Conservation (phyloP, 2,797 vertebrate species). For the Microcaecilia unicolor region DNA sequence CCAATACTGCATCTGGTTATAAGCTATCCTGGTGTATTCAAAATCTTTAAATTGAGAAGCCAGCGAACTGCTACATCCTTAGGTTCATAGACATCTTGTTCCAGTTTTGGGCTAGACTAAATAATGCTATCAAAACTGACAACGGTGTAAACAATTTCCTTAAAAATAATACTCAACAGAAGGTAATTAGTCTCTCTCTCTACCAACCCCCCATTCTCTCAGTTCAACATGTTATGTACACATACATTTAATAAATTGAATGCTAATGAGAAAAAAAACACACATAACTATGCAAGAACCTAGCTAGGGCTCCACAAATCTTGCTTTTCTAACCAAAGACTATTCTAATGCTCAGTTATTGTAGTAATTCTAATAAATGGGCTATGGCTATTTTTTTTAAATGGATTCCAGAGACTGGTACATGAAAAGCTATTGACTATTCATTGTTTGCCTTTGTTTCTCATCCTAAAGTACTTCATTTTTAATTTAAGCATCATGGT, state of each 20-base stretch:
- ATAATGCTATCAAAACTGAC: background rate
- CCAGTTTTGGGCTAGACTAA: background rate
- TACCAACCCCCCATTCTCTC: too few relatives aligned
- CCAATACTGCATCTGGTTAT: background rate
- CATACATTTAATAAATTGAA: background rate
- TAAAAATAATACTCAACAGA: background rate
- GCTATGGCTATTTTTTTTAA: too few relatives aligned
- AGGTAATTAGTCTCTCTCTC: background rate
- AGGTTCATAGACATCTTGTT: background rate
- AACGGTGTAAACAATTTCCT: background rate
- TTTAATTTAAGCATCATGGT: too few relatives aligned
- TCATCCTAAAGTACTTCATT: too few relatives aligned
- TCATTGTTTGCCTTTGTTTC: too few relatives aligned
- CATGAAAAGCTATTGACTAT: too few relatives aligned
- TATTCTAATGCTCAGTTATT: too few relatives aligned
- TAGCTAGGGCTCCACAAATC: too few relatives aligned
- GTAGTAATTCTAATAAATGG: too few relatives aligned
- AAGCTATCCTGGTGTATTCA: background rate
- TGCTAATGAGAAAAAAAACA: background rate
- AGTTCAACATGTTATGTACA: background rate
- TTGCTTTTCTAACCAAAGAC: too few relatives aligned
- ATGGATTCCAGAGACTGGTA: too few relatives aligned
- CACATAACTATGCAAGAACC: too few relatives aligned
- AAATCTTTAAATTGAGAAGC: background rate
- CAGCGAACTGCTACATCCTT: background rate